phyloP scores from a whole-genome alignment of 1,140 invertebrate genomes.

The Leucophenga varia region DNA sequence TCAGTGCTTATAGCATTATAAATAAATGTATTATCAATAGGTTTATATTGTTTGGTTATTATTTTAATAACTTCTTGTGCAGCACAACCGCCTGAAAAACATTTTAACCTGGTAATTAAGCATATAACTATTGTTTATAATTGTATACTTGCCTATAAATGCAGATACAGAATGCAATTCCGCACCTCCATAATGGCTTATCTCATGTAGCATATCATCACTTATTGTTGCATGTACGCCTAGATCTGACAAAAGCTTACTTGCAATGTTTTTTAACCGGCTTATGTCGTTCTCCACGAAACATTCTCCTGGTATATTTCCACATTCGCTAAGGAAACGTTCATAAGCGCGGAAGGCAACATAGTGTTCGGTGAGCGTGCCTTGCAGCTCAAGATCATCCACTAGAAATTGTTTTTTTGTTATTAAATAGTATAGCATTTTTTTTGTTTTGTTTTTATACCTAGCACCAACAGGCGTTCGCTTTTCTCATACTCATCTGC shows the following conservation, averaged over 20 bases:
- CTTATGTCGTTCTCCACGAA: constrained; percentile 88
- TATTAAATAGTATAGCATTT: no score
- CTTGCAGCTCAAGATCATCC: constrained; percentile 64
- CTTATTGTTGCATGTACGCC: constrained; percentile 76
- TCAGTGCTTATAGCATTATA: constrained; percentile 92
- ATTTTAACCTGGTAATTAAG: not conserved
- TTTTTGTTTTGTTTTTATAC: no score
- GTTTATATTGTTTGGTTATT: constrained; percentile 95
- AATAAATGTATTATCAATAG: constrained; percentile 93
- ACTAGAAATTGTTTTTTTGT: constrained; percentile 21
- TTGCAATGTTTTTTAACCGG: constrained; percentile 77
- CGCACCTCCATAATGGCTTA: constrained; percentile 89
- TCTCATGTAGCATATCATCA: constrained; percentile 95
- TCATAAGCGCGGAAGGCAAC: constrained; percentile 88
- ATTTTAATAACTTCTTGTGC: constrained; percentile 98
- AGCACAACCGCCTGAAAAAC: constrained; percentile 73
- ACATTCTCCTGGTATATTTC: constrained; percentile 86
- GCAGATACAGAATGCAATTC: constrained; percentile 96
- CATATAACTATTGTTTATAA: not conserved
- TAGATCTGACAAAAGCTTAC: constrained; percentile 83
- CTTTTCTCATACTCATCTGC: constrained; percentile 71
- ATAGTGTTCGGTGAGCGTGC: constrained; percentile 88
- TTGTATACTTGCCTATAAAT: constrained; percentile 68
- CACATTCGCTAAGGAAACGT: constrained; percentile 84
- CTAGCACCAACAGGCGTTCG: constrained; percentile 33